Conservation (phyloP, 2,113 vertebrate genomes). For the Scomber scombrus region DNA sequence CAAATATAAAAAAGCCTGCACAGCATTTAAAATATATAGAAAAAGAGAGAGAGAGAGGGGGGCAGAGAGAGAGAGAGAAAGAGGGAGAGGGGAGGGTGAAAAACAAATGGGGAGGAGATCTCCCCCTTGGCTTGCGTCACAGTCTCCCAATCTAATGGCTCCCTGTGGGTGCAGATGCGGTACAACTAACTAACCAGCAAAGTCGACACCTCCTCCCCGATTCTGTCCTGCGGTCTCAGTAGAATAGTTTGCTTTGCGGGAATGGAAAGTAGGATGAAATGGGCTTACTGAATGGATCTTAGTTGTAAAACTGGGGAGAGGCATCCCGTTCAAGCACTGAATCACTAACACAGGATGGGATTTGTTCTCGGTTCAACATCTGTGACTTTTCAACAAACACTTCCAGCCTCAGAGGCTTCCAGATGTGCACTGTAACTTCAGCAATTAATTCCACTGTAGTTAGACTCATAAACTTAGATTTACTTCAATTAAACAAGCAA, state of each 20-base stretch:
- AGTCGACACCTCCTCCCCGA: slow-evolving; percentile 32
- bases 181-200: slow-evolving; percentile 59
- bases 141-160: slow-evolving; percentile 72
- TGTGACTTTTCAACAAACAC: slow-evolving; percentile 66
- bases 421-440: slow-evolving; percentile 66
- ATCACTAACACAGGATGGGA: slow-evolving; percentile 15
- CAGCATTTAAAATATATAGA: slow-evolving; percentile 49
- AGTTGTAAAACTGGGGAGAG: background rate
- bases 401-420: slow-evolving; percentile 66
- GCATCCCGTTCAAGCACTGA: slow-evolving; percentile 29
- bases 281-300: slow-evolving; percentile 17
- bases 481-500: background rate
- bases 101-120: slow-evolving; percentile 55
- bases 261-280: slow-evolving; percentile 25
- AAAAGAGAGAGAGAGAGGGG: slow-evolving; percentile 36
- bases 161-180: slow-evolving; percentile 71
- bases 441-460: slow-evolving; percentile 62
- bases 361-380: slow-evolving; percentile 65
- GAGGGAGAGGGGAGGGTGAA: slow-evolving; percentile 21
- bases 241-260: slow-evolving; percentile 21
- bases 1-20: slow-evolving; percentile 55
- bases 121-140: slow-evolving; percentile 62
- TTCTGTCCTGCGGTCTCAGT: slow-evolving; percentile 28
- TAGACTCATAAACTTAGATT: slow-evolving; percentile 17
- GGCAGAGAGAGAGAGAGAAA: slow-evolving; percentile 6